Evolutionary conservation across 2,888 invertebrate genomes (phyloP).

Genomic region (Sesia apiformis): DNA sequence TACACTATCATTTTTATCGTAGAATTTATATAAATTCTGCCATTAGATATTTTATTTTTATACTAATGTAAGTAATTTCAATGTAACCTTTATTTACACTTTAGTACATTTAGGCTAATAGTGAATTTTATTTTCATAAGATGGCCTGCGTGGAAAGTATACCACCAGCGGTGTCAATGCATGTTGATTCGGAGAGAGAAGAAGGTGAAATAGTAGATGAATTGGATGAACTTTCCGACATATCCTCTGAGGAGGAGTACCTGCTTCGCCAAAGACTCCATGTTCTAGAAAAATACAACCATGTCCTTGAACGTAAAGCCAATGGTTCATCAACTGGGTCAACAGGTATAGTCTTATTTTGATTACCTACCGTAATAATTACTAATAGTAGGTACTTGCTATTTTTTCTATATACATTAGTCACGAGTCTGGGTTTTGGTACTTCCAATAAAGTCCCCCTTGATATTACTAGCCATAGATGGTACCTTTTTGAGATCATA

Average conservation of each 20-base stretch:
- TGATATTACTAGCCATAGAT: too few species aligned
- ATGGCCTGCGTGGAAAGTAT: conserved; percentile 47
- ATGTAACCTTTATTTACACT: too few species aligned
- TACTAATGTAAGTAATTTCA: too few species aligned
- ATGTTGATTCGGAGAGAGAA: conserved; percentile 59
- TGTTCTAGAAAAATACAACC: conserved; percentile 64
- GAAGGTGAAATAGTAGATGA: conserved; percentile 68
- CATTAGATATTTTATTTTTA: too few species aligned
- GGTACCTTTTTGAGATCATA: too few species aligned
- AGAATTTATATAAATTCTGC: too few species aligned
- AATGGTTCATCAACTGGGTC: conserved; percentile 35
- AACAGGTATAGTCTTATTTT: conserved; percentile 3
- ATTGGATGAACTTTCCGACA: conserved; percentile 56
- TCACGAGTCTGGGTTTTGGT: too few species aligned
- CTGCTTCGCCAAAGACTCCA: conserved; percentile 54
- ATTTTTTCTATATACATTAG: too few species aligned
- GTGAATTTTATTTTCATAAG: conserved; percentile 1
- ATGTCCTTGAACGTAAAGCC: conserved; percentile 64
- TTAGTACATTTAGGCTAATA: too few species aligned
- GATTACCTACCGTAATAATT: neutral
- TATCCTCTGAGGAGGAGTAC: conserved; percentile 66
- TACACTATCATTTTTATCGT: too few species aligned
- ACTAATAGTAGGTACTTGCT: neutral
- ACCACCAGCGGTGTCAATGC: conserved; percentile 13
- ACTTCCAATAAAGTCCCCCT: too few species aligned